Evolutionary conservation across 1,140 invertebrate species (phyloP).

Genomic region (Chrysopa pallens): DNA sequence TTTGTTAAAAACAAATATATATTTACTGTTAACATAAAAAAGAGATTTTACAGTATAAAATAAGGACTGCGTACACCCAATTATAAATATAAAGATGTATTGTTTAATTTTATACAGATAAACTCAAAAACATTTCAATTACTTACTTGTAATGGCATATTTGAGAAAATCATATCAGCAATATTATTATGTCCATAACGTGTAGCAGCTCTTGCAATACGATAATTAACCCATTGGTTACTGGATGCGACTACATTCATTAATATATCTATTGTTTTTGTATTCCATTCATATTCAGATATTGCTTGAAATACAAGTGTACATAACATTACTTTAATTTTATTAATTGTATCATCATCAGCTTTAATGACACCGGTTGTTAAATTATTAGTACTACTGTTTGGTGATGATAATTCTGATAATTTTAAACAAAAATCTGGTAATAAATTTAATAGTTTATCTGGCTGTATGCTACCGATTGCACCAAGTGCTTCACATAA

Average conservation of each 20-base stretch:
- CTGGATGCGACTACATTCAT: slow-evolving; percentile 34
- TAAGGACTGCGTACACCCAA: too few relatives aligned
- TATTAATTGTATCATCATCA: slow-evolving; percentile 10
- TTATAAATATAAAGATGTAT: too few relatives aligned
- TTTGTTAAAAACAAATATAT: too few relatives aligned
- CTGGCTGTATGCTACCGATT: slow-evolving; percentile 44
- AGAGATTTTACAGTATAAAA: too few relatives aligned
- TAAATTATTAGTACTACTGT: slow-evolving; percentile 6
- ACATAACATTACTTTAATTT: slow-evolving; percentile 44
- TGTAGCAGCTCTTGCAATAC: slow-evolving; percentile 69
- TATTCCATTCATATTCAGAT: slow-evolving; percentile 39
- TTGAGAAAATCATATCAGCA: slow-evolving; percentile 44
- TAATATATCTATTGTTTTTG: slow-evolving; percentile 37
- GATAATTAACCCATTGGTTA: slow-evolving; percentile 70
- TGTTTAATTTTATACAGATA: too few relatives aligned
- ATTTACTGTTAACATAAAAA: too few relatives aligned
- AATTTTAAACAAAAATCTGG: slow-evolving; percentile 36
- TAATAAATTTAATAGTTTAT: slow-evolving; percentile 32
- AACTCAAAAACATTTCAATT: too few relatives aligned
- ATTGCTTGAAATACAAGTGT: slow-evolving; percentile 70
- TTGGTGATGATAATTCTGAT: slow-evolving; percentile 10
- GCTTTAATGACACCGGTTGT: too few relatives aligned
- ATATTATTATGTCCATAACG: slow-evolving; percentile 67
- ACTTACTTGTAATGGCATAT: slow-evolving; percentile 24
- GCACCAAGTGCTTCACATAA: slow-evolving; percentile 48